These are phyloP conservation scores for Microcebus jonahi DNA, from an alignment of 2,113 vertebrate species.

Conservation along the genomic window DNA sequence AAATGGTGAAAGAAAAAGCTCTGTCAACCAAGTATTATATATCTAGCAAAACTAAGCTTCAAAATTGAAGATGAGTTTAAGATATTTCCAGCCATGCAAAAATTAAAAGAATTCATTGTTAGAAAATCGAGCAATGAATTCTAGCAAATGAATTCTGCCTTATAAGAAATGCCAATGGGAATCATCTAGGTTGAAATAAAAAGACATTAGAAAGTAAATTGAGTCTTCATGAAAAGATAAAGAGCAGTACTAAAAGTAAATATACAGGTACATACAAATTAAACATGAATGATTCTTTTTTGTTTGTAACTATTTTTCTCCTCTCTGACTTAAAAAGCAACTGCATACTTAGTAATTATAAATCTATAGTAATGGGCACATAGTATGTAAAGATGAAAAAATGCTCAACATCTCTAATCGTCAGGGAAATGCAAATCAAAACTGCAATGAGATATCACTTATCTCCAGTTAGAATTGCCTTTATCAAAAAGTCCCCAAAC, in stretches of 20 bases:
- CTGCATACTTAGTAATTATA: not conserved
- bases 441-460: no score
- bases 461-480: no score
- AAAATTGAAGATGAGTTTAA: not conserved
- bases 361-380: not conserved
- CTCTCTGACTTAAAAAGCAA: not conserved
- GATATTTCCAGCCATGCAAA: not conserved
- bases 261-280: not conserved
- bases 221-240: not conserved
- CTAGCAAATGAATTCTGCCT: not conserved
- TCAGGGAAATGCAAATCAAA: no score
- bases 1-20: not conserved
- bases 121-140: not conserved
- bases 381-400: not conserved
- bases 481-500: no score
- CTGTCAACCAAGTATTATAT: not conserved
- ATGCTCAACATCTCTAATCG: no score
- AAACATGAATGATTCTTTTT: not conserved
- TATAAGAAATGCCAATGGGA: not conserved
- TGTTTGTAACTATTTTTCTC: not conserved
- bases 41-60: not conserved
- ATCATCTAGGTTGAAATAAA: no score
- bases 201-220: not conserved
- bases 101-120: not conserved
- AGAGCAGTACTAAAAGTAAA: not conserved